Evolutionary conservation across 2,888 invertebrate genomes (phyloP), one percentile per base, ranked within the genome.

Genomic region (Noctua janthe): DNA sequence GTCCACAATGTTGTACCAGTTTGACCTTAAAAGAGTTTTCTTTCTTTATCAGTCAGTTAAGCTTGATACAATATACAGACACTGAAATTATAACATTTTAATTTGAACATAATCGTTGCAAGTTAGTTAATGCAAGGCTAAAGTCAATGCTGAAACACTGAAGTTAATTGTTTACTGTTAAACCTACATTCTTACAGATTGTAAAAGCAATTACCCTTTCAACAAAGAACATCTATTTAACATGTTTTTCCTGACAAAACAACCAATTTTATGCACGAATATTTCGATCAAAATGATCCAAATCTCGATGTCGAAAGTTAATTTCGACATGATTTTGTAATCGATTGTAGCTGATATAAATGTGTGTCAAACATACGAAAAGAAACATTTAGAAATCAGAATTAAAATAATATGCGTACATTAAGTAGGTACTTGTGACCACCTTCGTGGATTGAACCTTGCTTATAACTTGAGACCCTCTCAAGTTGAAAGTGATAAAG

Each of bases 301-400:
- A 74, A 74, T 71, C 23, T 81, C 11, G 54, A 54, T 82, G 82
- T 54, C 67, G 77, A 66, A 67, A 85, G 39, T 62, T 39, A 1
- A 35, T 86, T 86, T 70, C 80, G 47, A 69, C 85, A 77, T 66
- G 7, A 59, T 82, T 77, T 72, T 82, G 86, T 43, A 81, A 77
- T 56, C 64, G 49, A 43, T 76, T 71, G 62, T 39, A 51, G 2
- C 10, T 73, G 54, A 54, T 71, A 47, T 13, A 11, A 54, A 81
- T 72, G 71, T 81, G n/a, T 85, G 84, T 72, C 66, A 76, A 70
- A 71, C 67, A 29, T 66, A 67, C 71, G 54, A 67, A 47, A 74
- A 62, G 10, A n/a, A 4, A 20, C 10, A 35, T 75, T 71, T n/a
- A 59, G 15, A 29, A 51, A 69, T 67, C 6, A n/a, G 20, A 35